phyloP scores from a whole-genome alignment of 92 coral and sea anemone genomes.

The Ricordea florida region DNA sequence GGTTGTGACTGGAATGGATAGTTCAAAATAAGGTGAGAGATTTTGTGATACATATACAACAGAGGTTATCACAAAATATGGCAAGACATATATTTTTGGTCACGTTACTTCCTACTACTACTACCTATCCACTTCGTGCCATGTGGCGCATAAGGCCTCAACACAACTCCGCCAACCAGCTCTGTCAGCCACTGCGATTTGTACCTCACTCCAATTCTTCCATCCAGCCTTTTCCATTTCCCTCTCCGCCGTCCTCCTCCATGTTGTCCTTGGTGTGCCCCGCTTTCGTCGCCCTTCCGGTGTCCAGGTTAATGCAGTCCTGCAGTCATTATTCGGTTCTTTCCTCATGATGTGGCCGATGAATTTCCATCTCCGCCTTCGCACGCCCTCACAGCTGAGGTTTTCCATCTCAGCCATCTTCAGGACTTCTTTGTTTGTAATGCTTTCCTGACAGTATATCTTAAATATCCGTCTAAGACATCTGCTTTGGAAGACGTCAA shows the following conservation, averaged over 20 bases:
- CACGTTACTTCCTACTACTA: no score
- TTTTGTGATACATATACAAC: no score
- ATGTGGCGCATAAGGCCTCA: no score
- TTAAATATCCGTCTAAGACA: constrained; percentile 25
- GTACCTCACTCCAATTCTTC: background rate
- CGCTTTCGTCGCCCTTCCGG: background rate
- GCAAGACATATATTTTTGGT: no score
- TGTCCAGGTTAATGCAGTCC: background rate
- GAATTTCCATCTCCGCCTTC: background rate
- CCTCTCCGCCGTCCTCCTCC: background rate
- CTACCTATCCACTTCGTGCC: no score
- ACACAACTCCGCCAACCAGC: background rate
- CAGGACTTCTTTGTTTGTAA: no score
- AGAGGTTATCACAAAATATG: no score
- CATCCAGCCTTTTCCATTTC: background rate
- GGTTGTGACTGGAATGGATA: no score
- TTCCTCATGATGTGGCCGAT: background rate
- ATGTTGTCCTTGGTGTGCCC: background rate
- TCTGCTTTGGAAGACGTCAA: no score
- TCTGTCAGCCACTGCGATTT: background rate
- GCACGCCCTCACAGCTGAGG: no score
- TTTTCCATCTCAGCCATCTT: no score
- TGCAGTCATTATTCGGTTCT: background rate
- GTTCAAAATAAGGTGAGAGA: no score
- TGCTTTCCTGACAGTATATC: background rate